Base-by-base conservation (phyloP, 2,888 invertebrate species). In the Epirrhoe alternata region DNA sequence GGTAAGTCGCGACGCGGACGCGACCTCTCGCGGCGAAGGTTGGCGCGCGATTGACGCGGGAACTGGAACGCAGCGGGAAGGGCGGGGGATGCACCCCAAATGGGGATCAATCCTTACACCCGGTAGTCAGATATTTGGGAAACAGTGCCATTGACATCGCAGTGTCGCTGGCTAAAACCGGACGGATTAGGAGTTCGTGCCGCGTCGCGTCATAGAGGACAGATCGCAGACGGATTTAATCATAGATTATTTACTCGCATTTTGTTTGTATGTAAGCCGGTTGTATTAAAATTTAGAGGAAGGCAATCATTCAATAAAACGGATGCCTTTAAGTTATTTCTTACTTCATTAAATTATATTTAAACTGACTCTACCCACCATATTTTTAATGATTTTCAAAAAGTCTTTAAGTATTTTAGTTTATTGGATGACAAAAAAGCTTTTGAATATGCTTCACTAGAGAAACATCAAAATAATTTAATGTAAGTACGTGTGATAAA, bases 11-110 rank as follows among this genome's bases (percentile, higher is more conserved):
- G 81, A 71, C 78, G 77, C 80, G 80, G 82, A 81, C 79, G 84
- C 91, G 91, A 90, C 92, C 90, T 90, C 89, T 82, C 91, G 86
- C 91, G 90, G 86, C 92, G 77, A 82, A 85, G 88, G 89, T 86
- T 85, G 84, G 90, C 92, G 92, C 90, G 90, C 92, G 88, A 88
- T 86, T 92, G 92, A 84, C 83, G 86, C 81, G 78, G 74, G 69
- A 70, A 74, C 63, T 57, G 70, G 74, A 78, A 70, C 78, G 81
- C 76, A 74, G 76, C 77, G 81, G 84, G 84, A 76, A 77, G 86
- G 84, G 86, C 79, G 86, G 87, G 88, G 89, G 87, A 86, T 87
- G 87, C 88, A 88, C 90, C 91, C 90, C 85, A 72, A n/a, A 70
- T 66, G 64, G 72, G 79, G 78, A 83, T 83, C 79, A 87, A 87